Evolutionary conservation across 1,140 invertebrate genomes (phyloP).

Genomic region (Stegodyphus dumicola): DNA sequence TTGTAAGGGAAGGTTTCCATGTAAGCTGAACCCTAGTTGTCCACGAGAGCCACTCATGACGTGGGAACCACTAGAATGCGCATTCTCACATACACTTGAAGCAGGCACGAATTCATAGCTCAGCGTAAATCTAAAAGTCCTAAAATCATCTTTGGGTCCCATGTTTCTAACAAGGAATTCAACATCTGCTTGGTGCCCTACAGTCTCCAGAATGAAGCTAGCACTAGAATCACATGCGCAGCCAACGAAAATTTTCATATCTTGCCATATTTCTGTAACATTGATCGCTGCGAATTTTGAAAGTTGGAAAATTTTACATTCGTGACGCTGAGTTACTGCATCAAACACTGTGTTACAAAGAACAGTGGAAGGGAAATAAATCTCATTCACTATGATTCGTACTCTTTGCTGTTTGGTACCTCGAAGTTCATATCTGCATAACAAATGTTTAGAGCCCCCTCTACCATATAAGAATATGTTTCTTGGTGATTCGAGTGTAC

Average conservation of each 20-base stretch:
- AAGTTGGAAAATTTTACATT: conserved; percentile 44
- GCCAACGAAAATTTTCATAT: conserved; percentile 73
- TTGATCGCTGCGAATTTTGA: conserved; percentile 49
- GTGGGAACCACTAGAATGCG: not conserved
- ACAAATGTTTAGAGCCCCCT: conserved; percentile 55
- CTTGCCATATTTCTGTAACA: conserved; percentile 59
- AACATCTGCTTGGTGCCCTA: conserved; percentile 80
- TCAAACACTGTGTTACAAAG: conserved; percentile 57
- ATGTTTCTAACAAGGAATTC: conserved; percentile 84
- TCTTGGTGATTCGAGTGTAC: conserved; percentile 47
- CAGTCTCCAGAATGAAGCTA: conserved; percentile 78
- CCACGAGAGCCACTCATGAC: conserved; percentile 41
- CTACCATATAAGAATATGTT: conserved; percentile 62
- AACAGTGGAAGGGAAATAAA: conserved; percentile 29
- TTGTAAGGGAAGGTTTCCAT: conserved; percentile 23
- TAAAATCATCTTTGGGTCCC: conserved; percentile 84
- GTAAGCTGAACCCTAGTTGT: not conserved
- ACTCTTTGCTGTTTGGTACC: conserved; percentile 37
- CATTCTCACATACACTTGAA: conserved; percentile 72
- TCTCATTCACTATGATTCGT: conserved; percentile 28
- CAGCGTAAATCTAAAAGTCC: conserved; percentile 83
- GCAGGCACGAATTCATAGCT: conserved; percentile 80
- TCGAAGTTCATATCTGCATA: conserved; percentile 53
- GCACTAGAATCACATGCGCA: conserved; percentile 80
- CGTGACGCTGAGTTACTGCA: conserved; percentile 25